Percentiles rank a stretch among this genome's conserved stretches.
phyloP scores from a whole-genome alignment of 2,888 invertebrate species.

The Nipponacmea schrenckii region DNA sequence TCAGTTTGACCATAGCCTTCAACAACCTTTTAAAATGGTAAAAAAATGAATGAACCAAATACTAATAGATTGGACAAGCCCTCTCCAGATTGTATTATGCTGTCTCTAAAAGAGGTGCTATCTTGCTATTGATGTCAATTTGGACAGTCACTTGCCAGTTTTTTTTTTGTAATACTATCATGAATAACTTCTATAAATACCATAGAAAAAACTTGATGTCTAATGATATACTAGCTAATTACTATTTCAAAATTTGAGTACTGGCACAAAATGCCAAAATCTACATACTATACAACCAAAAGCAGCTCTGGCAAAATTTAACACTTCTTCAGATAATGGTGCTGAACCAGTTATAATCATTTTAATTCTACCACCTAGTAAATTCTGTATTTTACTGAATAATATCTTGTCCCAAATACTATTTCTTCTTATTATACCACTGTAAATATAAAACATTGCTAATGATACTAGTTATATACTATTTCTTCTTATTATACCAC shows the following conservation, averaged over 20 bases:
- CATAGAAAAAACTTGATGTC: too few species aligned
- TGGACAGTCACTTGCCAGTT: too few species aligned
- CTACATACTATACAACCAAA: constrained; percentile 70
- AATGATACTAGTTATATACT: not conserved
- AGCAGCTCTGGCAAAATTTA: constrained; percentile 92
- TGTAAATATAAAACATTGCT: constrained; percentile 60
- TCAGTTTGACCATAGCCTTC: constrained; percentile 70
- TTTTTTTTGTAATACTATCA: too few species aligned
- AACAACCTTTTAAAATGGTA: constrained; percentile 46
- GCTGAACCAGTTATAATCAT: constrained; percentile 95
- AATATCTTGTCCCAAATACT: constrained; percentile 93
- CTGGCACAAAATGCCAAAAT: not conserved
- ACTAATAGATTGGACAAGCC: not conserved
- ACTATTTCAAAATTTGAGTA: too few species aligned
- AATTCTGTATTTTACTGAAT: constrained; percentile 91
- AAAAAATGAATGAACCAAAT: not conserved
- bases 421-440: constrained; percentile 86
- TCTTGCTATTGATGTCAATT: not conserved
- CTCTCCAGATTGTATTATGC: too few species aligned
- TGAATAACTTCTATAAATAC: too few species aligned
- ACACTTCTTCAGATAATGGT: constrained; percentile 90
- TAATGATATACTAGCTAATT: too few species aligned
- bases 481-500: too few species aligned
- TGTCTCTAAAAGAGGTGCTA: too few species aligned
- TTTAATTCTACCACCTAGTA: constrained; percentile 90